Percentiles rank a stretch among this genome's conserved stretches.
These are phyloP conservation scores for Urocitellus parryii DNA, from an alignment of 2,113 vertebrate species.

Conservation along the genomic window DNA sequence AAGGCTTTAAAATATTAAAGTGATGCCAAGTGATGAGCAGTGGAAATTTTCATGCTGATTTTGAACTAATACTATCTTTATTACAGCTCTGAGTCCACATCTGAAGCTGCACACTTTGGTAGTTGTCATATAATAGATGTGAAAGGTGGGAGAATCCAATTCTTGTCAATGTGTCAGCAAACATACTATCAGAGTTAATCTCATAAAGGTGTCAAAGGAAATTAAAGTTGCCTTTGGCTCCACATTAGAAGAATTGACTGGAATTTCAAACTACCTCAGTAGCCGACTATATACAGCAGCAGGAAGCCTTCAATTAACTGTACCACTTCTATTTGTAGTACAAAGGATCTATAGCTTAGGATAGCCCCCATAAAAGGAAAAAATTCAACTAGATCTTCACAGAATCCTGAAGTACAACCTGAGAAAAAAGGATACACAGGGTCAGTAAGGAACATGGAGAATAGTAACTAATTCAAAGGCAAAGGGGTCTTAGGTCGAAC, in stretches of 20 bases:
- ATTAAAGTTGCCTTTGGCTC: constrained; percentile 84
- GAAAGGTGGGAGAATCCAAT: constrained; percentile 70
- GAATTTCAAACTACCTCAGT: constrained; percentile 82
- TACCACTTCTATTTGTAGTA: constrained; percentile 87
- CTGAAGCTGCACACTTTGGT: not conserved
- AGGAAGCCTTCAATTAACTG: constrained; percentile 87
- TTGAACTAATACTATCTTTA: constrained; percentile 32
- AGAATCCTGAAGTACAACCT: constrained; percentile 60
- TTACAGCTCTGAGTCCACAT: not conserved
- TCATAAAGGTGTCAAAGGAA: constrained; percentile 83
- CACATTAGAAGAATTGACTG: constrained; percentile 78
- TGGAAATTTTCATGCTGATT: not conserved
- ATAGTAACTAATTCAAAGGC: constrained; percentile 74
- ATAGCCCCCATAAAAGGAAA: constrained; percentile 82
- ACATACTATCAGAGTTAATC: constrained; percentile 79
- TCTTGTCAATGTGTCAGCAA: constrained; percentile 76
- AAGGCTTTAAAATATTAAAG: constrained; percentile 12
- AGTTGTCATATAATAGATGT: constrained; percentile 48
- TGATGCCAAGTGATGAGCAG: not conserved
- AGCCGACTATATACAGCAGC: constrained; percentile 83
- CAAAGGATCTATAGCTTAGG: constrained; percentile 82
- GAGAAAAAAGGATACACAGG: constrained; percentile 73
- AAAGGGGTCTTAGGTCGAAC: constrained; percentile 60
- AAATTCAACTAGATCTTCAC: constrained; percentile 80
- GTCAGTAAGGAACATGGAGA: constrained; percentile 75